Evolutionary conservation across 2,797 vertebrate genomes (phyloP).

Genomic region (Manis javanica): DNA sequence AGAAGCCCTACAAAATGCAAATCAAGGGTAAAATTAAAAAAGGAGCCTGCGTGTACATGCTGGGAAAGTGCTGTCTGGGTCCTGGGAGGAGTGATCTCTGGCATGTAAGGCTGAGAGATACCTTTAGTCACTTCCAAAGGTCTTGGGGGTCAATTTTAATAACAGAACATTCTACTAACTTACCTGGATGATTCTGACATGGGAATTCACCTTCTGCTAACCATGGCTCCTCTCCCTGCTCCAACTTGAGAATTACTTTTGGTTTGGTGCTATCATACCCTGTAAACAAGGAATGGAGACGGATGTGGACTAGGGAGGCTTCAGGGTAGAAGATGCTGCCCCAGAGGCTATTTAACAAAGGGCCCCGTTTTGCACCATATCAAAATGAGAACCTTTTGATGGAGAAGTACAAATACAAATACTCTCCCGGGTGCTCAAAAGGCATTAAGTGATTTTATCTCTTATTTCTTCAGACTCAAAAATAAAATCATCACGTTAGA

Average conservation of each 20-base stretch:
- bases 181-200: conserved; percentile 8
- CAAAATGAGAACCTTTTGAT: not conserved
- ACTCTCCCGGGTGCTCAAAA: not conserved
- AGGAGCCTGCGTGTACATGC: fast-evolving
- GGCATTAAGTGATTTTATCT: not conserved
- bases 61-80: too few species aligned
- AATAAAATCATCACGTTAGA: not conserved
- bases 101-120: fast-evolving
- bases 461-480: not conserved
- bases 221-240: conserved; percentile 78
- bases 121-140: not conserved
- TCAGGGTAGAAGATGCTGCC: not conserved
- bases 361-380: not conserved
- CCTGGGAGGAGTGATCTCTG: fast-evolving
- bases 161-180: not conserved
- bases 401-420: not conserved
- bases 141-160: not conserved
- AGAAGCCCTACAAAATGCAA: not conserved
- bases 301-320: not conserved
- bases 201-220: not conserved
- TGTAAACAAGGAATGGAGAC: conserved; percentile 27
- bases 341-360: not conserved
- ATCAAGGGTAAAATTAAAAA: not conserved
- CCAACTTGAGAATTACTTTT: conserved; percentile 74
- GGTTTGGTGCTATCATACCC: conserved; percentile 72